Evolutionary conservation across 2,797 vertebrate genomes (phyloP), one percentile per base, ranked within the genome.

Genomic region (Pyrrhura leucotis): DNA sequence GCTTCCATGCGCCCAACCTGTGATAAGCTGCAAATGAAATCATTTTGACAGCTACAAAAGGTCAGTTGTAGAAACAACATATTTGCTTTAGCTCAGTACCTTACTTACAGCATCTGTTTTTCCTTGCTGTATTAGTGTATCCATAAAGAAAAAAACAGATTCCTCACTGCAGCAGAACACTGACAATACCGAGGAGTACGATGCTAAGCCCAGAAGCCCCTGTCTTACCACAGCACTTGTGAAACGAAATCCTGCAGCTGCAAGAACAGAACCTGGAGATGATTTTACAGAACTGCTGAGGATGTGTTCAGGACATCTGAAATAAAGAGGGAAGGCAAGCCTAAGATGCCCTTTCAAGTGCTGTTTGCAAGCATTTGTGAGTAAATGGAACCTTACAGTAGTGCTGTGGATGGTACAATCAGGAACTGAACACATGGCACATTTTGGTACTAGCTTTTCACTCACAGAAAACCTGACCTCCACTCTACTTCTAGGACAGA

Each of bases 11-110:
- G 28, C 50, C 47, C 86, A 65, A 54, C 37, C 59, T 40, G 47
- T 50, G 71, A 87, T 65, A 62, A 90, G 39, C 44, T 95, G 61
- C 62, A 88, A 92, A 91, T 12, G 17, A 87, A 97, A 68, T 86
- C 0, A 62, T 80, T 92, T 56, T 85, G 95, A 96, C 95, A 96
- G 85, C 53, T 76, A 17, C 22, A 73, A 94, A 97, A 97, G 93
- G 92, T 97, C 95, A 97, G 21, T 14, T 71, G 86, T 80, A 85
- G 45, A 96, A 96, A 78, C 45, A 88, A 66, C 7, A 0, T 50
- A 51, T 20, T 91, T 85, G 45, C 76, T 92, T 89, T 39, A 73
- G 61, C 45, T 93, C 79, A 65, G 77, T 83, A 67, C 72, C 74
- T 90, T 72, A 85, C 63, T 85, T 73, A 82, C 68, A 83, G 48